A percentile compares a stretch with the other conserved stretches of the same genome.
phyloP scores from a whole-genome alignment of 2,797 vertebrate species.

The Periophthalmus magnuspinnatus region DNA sequence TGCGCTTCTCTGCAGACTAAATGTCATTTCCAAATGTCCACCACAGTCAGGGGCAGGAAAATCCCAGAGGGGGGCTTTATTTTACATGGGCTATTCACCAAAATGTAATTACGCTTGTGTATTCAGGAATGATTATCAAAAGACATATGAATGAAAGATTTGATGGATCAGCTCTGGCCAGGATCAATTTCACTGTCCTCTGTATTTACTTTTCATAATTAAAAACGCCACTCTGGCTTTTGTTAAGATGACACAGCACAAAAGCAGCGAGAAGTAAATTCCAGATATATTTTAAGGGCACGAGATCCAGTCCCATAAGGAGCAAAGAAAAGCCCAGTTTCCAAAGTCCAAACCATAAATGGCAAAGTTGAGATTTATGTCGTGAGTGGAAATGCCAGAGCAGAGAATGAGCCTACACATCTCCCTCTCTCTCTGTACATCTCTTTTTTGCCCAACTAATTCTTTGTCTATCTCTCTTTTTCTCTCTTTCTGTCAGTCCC shows the following conservation, averaged over 20 bases:
- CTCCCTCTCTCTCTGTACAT: not conserved
- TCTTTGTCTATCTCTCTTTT: not conserved
- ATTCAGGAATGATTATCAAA: conserved; percentile 46
- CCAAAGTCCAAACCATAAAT: conserved; percentile 13
- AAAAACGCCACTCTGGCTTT: conserved; percentile 54
- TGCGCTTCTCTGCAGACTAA: conserved; percentile 41
- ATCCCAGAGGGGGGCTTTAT: conserved; percentile 31
- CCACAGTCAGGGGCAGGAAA: conserved; percentile 15
- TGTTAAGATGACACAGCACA: conserved; percentile 13
- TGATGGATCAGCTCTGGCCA: conserved; percentile 69
- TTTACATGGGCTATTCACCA: conserved; percentile 34
- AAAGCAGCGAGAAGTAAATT: conserved; percentile 18
- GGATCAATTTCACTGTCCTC: conserved; percentile 68
- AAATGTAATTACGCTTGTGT: conserved; percentile 54
- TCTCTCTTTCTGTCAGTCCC: not conserved
- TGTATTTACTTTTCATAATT: conserved; percentile 77
- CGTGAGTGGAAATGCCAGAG: conserved; percentile 1
- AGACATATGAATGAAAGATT: conserved; percentile 36
- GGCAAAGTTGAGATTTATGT: conserved; percentile 14
- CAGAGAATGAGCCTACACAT: conserved; percentile 9
- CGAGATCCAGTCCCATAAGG: not conserved
- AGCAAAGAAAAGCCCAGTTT: conserved; percentile 5
- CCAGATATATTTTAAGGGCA: conserved; percentile 2
- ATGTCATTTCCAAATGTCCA: conserved; percentile 52
- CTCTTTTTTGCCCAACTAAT: not conserved